Conservation (phyloP, 2,888 invertebrate species). For the Phaonia tiefii region DNA sequence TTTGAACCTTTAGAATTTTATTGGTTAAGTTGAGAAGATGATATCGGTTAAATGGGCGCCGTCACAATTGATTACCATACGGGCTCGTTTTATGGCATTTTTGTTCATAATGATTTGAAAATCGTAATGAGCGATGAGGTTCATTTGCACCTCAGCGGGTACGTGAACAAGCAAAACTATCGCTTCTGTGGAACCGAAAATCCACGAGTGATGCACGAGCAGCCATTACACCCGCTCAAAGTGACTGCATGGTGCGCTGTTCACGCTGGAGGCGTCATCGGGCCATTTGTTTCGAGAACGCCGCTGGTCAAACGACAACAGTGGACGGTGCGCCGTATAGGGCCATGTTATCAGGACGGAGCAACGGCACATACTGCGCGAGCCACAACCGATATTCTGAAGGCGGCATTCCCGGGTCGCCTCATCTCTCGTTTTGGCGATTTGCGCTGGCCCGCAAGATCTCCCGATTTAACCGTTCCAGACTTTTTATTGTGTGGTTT, state of each 20-base stretch:
- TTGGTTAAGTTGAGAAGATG: too few species aligned
- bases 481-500: too few species aligned
- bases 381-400: not conserved
- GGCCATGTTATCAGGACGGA: not conserved
- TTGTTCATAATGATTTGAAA: too few species aligned
- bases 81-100: too few species aligned
- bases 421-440: constrained; percentile 19
- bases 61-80: too few species aligned
- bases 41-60: too few species aligned
- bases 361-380: not conserved
- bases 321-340: not conserved
- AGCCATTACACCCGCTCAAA: not conserved
- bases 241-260: too few species aligned
- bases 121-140: too few species aligned
- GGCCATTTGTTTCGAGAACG: constrained; percentile 3
- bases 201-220: not conserved
- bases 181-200: too few species aligned
- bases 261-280: not conserved
- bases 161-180: too few species aligned
- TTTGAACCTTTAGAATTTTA: too few species aligned
- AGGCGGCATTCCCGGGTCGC: constrained; percentile 23
- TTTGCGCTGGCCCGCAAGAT: constrained; percentile 21
- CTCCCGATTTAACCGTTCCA: constrained; percentile 12
- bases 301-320: not conserved
- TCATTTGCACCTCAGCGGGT: too few species aligned